A percentile compares a stretch with the other conserved stretches of the same genome.
Evolutionary conservation across 2,888 invertebrate genomes (phyloP).

Genomic region (Xanthostigma xanthostigma): DNA sequence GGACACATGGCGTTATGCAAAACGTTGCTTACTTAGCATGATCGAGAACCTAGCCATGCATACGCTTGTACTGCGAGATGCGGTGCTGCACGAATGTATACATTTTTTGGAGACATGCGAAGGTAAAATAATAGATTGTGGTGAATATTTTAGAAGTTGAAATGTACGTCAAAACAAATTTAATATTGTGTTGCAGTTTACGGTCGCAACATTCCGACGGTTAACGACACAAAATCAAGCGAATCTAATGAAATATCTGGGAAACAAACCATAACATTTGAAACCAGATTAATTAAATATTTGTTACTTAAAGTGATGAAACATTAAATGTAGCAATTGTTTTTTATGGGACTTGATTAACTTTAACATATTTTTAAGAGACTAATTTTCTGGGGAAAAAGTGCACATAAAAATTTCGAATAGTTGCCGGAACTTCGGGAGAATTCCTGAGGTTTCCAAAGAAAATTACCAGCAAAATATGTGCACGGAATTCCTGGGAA

Average conservation of each 20-base stretch:
- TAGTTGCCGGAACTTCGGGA: too few relatives aligned
- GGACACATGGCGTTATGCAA: slow-evolving; percentile 98
- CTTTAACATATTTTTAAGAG: too few relatives aligned
- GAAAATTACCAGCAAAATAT: too few relatives aligned
- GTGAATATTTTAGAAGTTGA: background rate
- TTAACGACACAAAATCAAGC: slow-evolving; percentile 67
- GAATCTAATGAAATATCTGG: slow-evolving; percentile 53
- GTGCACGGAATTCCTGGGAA: too few relatives aligned
- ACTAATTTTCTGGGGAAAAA: too few relatives aligned
- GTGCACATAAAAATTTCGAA: too few relatives aligned
- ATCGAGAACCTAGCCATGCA: slow-evolving; percentile 84
- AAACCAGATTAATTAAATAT: slow-evolving; percentile 70
- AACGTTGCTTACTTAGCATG: slow-evolving; percentile 86
- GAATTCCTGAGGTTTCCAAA: too few relatives aligned
- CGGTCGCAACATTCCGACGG: slow-evolving; percentile 69
- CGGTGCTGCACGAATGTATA: slow-evolving; percentile 74
- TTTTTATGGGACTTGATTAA: too few relatives aligned
- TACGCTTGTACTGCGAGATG: slow-evolving; percentile 74
- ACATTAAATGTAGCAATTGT: background rate
- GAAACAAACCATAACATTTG: slow-evolving; percentile 82
- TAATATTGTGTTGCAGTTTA: slow-evolving; percentile 40
- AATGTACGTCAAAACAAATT: background rate
- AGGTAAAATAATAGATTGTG: slow-evolving; percentile 27
- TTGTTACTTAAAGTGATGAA: slow-evolving; percentile 48
- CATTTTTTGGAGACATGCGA: slow-evolving; percentile 85